Percentiles rank a stretch among this genome's conserved stretches.
Evolutionary conservation across 2,888 invertebrate species (phyloP).

Genomic region (Sclerodermus sp.): DNA sequence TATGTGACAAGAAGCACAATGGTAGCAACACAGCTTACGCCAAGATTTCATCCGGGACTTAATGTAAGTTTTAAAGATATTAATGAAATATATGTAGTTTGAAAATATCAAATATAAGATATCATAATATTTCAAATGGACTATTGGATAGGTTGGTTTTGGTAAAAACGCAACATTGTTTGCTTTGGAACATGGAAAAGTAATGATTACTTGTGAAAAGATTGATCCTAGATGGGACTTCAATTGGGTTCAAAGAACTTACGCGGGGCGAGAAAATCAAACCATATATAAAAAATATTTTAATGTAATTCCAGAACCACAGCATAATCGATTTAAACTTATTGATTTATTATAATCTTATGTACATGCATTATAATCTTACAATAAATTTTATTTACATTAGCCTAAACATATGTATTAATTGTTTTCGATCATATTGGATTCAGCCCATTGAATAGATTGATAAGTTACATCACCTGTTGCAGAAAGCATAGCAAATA

Average conservation of each 20-base stretch:
- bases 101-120: background rate
- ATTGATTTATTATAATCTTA: conserved; percentile 68
- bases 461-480: conserved; percentile 42
- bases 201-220: conserved; percentile 80
- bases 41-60: conserved; percentile 79
- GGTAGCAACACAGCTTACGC: conserved; percentile 68
- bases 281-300: conserved; percentile 82
- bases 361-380: conserved; percentile 3
- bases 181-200: conserved; percentile 78
- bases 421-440: conserved; percentile 18
- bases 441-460: conserved; percentile 51
- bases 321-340: conserved; percentile 78
- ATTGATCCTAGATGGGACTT: conserved; percentile 79
- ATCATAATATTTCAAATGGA: background rate
- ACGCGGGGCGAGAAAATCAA: conserved; percentile 66
- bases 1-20: conserved; percentile 69
- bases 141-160: conserved; percentile 75
- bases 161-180: conserved; percentile 78
- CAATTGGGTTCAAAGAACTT: conserved; percentile 70
- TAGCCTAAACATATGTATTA: conserved; percentile 13
- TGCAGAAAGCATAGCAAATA: conserved; percentile 44
- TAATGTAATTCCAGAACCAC: conserved; percentile 77
- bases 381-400: conserved; percentile 9
- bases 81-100: background rate
- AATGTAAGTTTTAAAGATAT: conserved; percentile 65